Percentiles rank a stretch among this genome's conserved stretches.
These are phyloP conservation scores for Phalacrocorax brasilianus DNA, from an alignment of 2,113 vertebrate species.

Conservation along the genomic window DNA sequence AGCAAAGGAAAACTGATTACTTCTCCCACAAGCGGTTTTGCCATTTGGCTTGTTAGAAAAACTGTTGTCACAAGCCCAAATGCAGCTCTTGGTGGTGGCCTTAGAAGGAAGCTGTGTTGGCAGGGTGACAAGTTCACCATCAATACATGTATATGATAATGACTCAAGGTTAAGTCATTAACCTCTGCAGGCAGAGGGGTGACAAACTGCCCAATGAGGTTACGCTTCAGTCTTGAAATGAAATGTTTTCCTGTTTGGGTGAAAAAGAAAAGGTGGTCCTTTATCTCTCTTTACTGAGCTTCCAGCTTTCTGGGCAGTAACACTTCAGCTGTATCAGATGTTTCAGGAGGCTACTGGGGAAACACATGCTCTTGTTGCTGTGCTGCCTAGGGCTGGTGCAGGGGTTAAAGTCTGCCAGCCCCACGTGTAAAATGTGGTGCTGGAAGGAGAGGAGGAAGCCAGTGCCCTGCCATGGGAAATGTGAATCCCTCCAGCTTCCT, in stretches of 20 bases:
- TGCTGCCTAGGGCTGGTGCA: not conserved
- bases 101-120: not conserved
- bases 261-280: not conserved
- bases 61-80: not conserved
- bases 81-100: not conserved
- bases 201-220: not conserved
- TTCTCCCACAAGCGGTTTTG: not conserved
- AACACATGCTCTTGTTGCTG: fast-evolving
- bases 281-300: fast-evolving
- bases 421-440: fast-evolving
- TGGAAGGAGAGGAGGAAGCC: not conserved
- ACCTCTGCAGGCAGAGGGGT: not conserved
- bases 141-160: fast-evolving
- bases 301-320: not conserved
- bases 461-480: not conserved
- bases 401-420: not conserved
- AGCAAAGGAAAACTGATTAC: not conserved
- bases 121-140: too few relatives aligned
- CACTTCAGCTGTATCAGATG: not conserved
- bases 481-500: not conserved
- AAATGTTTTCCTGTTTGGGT: not conserved
- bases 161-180: not conserved
- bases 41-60: not conserved
- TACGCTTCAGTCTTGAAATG: not conserved
- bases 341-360: not conserved